phyloP scores from a whole-genome alignment of 1,140 invertebrate genomes.

The Rhynchophorus ferrugineus region DNA sequence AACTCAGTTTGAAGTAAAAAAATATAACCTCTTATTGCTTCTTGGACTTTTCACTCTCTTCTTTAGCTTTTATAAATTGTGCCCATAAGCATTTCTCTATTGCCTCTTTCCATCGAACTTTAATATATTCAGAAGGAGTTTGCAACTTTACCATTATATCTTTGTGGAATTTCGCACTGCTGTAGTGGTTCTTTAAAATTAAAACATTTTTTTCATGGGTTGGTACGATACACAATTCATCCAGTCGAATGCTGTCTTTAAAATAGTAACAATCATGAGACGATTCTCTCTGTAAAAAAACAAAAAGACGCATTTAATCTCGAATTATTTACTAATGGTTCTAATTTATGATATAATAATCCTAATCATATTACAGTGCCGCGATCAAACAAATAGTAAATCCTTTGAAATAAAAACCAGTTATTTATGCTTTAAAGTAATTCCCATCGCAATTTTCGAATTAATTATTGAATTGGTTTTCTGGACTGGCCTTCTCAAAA shows the following conservation, averaged over 20 bases:
- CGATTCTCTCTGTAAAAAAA: constrained; percentile 1
- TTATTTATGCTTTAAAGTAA: too few species aligned
- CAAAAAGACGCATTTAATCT: too few species aligned
- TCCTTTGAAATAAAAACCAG: too few species aligned
- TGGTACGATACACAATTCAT: constrained; percentile 9
- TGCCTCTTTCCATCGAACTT: constrained; percentile 4
- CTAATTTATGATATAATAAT: too few species aligned
- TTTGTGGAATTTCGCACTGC: constrained; percentile 16
- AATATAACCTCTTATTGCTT: too few species aligned
- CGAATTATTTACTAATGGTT: too few species aligned
- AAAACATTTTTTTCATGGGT: constrained; percentile 1
- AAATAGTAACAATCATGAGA: constrained; percentile 13
- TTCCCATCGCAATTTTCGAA: too few species aligned
- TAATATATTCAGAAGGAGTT: constrained; percentile 11
- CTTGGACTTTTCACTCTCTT: neutral
- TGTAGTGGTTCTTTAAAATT: constrained; percentile 8
- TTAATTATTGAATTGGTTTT: too few species aligned
- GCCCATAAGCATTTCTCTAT: constrained; percentile 17
- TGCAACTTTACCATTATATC: constrained; percentile 9
- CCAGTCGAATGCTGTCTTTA: constrained; percentile 13
- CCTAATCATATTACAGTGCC: too few species aligned
- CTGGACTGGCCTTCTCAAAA: too few species aligned
- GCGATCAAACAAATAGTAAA: too few species aligned
- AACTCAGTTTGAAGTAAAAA: too few species aligned
- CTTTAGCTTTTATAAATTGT: constrained; percentile 11